Percentiles rank a stretch among this genome's conserved stretches.
Evolutionary conservation across 2,113 vertebrate species (phyloP).

Genomic region (Anhinga anhinga): DNA sequence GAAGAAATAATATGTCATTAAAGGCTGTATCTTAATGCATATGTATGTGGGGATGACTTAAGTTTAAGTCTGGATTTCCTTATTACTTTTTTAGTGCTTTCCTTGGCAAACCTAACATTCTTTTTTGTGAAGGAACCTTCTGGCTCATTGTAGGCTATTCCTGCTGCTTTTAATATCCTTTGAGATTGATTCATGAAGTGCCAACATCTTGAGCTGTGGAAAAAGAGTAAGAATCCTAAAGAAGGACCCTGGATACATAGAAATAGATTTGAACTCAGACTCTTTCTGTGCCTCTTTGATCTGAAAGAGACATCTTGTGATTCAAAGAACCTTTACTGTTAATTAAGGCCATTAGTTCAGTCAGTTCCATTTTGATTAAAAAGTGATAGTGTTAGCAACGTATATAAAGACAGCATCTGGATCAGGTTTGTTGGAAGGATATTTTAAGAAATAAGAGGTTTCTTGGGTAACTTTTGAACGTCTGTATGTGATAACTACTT

Average conservation of each 20-base stretch:
- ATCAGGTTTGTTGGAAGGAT: neutral
- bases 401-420: neutral
- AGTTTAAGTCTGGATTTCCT: conserved; percentile 55
- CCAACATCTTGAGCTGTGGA: conserved; percentile 53
- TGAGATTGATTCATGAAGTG: conserved; percentile 62
- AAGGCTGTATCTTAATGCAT: conserved; percentile 34
- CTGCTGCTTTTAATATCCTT: conserved; percentile 62
- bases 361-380: conserved; percentile 47
- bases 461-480: neutral
- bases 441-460: neutral
- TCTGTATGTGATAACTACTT: neutral
- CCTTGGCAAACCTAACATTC: conserved; percentile 43
- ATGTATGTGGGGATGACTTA: conserved; percentile 40
- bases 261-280: conserved; percentile 69
- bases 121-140: conserved; percentile 45
- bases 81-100: conserved; percentile 54
- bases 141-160: conserved; percentile 48
- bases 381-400: conserved; percentile 22
- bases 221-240: conserved; percentile 62
- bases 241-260: conserved; percentile 19
- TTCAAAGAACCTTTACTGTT: conserved; percentile 62
- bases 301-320: conserved; percentile 45
- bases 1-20: conserved; percentile 43
- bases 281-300: conserved; percentile 64
- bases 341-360: conserved; percentile 37